Evolutionary conservation across 2,797 vertebrate species (phyloP).

Genomic region (Esox masquinongy): DNA sequence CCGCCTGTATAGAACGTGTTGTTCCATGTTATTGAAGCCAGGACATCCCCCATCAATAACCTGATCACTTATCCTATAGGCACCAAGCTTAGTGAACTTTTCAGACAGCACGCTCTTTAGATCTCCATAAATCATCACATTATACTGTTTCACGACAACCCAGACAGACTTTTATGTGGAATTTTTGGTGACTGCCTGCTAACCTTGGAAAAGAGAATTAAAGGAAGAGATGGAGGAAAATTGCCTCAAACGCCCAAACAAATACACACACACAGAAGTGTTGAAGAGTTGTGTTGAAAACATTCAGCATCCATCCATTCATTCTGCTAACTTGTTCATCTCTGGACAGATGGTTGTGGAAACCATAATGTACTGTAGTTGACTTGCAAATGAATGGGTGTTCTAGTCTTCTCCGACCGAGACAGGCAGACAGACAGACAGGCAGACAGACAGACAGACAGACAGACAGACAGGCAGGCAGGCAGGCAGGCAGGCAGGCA

Average conservation of each 20-base stretch:
- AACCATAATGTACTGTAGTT: conserved; percentile 47
- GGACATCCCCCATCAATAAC: conserved; percentile 24
- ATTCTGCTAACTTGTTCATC: conserved; percentile 32
- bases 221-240: no score
- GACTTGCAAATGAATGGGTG: conserved; percentile 70
- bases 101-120: conserved; percentile 18
- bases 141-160: conserved; percentile 7
- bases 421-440: conserved; percentile 53
- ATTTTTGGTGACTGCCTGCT: conserved; percentile 33
- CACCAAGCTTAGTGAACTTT: conserved; percentile 19
- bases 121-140: conserved; percentile 38
- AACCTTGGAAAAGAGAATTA: no score
- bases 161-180: no score
- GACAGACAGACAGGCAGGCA: conserved; percentile 22
- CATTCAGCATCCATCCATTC: conserved; percentile 16
- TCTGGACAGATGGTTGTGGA: conserved; percentile 73
- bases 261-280: conserved; percentile 17
- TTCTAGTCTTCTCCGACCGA: conserved; percentile 40
- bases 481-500: conserved; percentile 23
- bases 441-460: conserved; percentile 21
- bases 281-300: conserved; percentile 22
- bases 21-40: no score
- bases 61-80: background rate
- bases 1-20: conserved; percentile 22
- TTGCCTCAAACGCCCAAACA: background rate